Conservation (phyloP, 1,140 invertebrate species). For the Apolygus lucorum region DNA sequence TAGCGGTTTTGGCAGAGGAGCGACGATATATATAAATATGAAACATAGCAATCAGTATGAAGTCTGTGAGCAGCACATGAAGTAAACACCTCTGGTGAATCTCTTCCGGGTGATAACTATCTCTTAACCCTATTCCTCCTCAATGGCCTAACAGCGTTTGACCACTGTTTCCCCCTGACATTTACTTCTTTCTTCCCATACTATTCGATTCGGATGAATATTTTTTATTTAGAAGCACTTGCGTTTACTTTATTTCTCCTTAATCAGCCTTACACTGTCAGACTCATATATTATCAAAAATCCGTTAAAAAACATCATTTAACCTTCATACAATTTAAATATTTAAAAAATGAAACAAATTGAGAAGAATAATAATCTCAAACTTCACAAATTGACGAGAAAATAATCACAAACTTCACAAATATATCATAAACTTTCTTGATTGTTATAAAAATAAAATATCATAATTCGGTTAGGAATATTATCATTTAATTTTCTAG, state of each 20-base stretch:
- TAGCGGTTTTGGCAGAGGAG: too few species aligned
- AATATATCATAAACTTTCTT: not conserved
- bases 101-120: too few species aligned
- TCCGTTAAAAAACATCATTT: not conserved
- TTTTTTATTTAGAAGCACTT: not conserved
- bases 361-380: not conserved
- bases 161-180: too few species aligned
- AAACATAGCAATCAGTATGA: too few species aligned
- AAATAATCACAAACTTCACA: not conserved
- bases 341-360: not conserved
- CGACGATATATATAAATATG: too few species aligned
- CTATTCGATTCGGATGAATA: too few species aligned
- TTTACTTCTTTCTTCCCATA: too few species aligned
- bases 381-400: not conserved
- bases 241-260: conserved; percentile 5
- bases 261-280: not conserved
- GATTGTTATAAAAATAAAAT: too few species aligned
- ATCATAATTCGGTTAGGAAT: not conserved
- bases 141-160: too few species aligned
- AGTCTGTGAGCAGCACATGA: too few species aligned
- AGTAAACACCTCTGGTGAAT: too few species aligned
- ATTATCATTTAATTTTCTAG: not conserved
- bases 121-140: too few species aligned
- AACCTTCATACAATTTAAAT: not conserved
- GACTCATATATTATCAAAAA: not conserved